Evolutionary conservation across 2,113 vertebrate species (phyloP), one percentile per base, ranked within the genome.

Genomic region (Channa argus): DNA sequence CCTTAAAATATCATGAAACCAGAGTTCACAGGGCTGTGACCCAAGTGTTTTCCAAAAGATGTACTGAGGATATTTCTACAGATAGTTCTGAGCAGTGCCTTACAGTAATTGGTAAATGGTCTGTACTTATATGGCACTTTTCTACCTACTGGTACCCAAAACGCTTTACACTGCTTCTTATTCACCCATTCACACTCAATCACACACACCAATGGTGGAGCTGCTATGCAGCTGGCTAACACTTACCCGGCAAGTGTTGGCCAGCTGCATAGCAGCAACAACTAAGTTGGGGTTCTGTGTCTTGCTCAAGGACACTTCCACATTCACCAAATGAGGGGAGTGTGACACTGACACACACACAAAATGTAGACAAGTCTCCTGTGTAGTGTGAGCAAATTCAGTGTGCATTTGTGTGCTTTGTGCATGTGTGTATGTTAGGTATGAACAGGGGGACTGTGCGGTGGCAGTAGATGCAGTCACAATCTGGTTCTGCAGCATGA

Each of bases 401-500:
- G 24, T 12, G 53, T 45, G 34, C 15, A 4, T 56, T 13, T 47
- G n/a, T 24, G 24, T 24, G 24, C 24, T 50, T 1, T 63, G 66
- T 56, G 33, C 41, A 14, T 41, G 52, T 36, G 60, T 1, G 5
- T 71, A 45, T 41, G 6, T 53, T 76, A 34, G 60, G 74, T 36
- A 10, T 70, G 76, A 49, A 58, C 12, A 11, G 43, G 62, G 56
- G 11, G 55, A 38, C 38, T 60, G 70, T 54, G 76, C 38, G 34
- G 71, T 68, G 65, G 71, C 75, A 80, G 69, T 80, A 68, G 71
- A 77, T 59, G 78, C 81, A 83, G 86, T 81, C 74, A 64, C 67
- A 77, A 74, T 60, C 77, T 74, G 69, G 65, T 70, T 89, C 91
- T 88, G 92, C 92, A 91, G 89, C 69, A 88, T 92, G 89, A 92